Evolutionary conservation across 2,113 vertebrate genomes (phyloP).

Genomic region (Microcebus griseorufus): DNA sequence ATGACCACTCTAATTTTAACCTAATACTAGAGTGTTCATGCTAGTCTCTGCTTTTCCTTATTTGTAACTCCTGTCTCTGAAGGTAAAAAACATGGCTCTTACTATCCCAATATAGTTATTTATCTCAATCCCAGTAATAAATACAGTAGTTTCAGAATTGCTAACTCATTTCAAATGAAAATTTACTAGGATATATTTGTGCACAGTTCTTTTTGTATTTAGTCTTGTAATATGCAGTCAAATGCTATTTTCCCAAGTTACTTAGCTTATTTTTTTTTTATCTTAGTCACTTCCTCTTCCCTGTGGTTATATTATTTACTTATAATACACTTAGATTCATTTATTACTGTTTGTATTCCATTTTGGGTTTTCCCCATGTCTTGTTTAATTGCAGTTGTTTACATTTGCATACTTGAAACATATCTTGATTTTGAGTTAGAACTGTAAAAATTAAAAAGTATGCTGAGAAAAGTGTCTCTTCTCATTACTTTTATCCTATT

Average conservation of each 20-base stretch:
- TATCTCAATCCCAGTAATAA: not conserved
- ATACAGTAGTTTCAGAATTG: not conserved
- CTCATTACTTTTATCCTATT: not conserved
- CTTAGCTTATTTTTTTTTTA: not conserved
- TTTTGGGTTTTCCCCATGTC: not conserved
- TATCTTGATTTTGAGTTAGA: conserved; percentile 15
- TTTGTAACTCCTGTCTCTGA: not conserved
- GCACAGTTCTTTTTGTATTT: not conserved
- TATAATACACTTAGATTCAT: not conserved
- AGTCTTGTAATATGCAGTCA: not conserved
- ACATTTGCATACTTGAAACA: not conserved
- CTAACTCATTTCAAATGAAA: not conserved
- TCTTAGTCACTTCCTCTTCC: not conserved
- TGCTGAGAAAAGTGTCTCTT: not conserved
- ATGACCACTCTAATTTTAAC: not conserved
- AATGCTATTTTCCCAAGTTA: not conserved
- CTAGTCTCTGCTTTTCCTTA: not conserved
- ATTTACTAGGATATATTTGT: not conserved
- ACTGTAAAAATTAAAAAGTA: not conserved
- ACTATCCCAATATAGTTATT: not conserved
- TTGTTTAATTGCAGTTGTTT: not conserved
- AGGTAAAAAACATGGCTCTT: not conserved
- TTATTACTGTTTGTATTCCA: not conserved
- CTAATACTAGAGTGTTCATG: not conserved
- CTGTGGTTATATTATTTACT: not conserved